A percentile compares a stretch with the other conserved stretches of the same genome.
Conservation (phyloP, 2,888 invertebrate species). For the Mesorhabditis spiculigera region DNA sequence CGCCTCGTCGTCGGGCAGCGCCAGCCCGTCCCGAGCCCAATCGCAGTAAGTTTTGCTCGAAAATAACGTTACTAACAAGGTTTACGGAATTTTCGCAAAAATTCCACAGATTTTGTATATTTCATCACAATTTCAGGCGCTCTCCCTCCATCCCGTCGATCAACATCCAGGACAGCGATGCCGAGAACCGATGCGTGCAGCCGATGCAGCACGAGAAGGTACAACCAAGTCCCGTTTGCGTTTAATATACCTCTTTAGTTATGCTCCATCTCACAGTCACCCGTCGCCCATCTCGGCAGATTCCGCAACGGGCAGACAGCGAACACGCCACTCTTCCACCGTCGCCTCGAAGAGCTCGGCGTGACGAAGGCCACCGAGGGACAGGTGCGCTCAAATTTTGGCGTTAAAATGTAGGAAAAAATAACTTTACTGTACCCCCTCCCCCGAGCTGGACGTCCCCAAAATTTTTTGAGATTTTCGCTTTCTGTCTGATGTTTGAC, state of each 20-base stretch:
- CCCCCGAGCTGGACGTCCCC: no score
- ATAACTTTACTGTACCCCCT: no score
- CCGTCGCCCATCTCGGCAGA: neutral
- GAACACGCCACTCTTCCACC: neutral
- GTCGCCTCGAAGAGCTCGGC: neutral
- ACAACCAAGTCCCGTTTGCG: neutral
- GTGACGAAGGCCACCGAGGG: neutral
- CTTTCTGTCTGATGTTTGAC: no score
- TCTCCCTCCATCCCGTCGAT: neutral
- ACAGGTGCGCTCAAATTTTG: neutral
- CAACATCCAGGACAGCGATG: slow-evolving; percentile 4
- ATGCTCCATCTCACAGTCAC: neutral
- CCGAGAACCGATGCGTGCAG: neutral
- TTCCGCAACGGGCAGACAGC: neutral
- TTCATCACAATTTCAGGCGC: neutral
- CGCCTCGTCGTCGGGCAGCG: neutral
- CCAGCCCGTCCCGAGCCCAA: neutral
- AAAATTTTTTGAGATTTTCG: no score
- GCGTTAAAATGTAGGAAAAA: no score
- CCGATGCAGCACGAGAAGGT: neutral
- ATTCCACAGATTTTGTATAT: no score
- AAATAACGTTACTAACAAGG: no score
- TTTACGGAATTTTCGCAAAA: no score
- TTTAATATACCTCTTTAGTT: neutral
- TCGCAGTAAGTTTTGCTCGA: neutral